Evolutionary conservation across 2,888 invertebrate genomes (phyloP), one percentile per base, ranked within the genome.

Genomic region (Argyresthia albistria): DNA sequence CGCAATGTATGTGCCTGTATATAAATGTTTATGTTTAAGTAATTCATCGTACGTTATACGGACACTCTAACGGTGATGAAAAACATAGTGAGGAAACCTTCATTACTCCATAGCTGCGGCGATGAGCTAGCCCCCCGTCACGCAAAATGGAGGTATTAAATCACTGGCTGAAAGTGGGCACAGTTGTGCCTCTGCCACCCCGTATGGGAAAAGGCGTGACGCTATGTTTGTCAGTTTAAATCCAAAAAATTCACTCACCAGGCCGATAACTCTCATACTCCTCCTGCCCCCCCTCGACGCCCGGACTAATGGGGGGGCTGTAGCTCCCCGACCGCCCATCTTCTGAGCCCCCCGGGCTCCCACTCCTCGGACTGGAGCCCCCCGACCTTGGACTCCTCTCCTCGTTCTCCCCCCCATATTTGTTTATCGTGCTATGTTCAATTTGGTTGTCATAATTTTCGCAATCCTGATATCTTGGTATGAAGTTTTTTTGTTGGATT

Each of bases 291-390:
- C 93, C 94, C 68, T 95, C 95, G 37, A 94, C 95, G 1, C 95
- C 95, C 0, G 95, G 95, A 9, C 95, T 95, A 47, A 95, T 95
- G 0, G 95, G 95, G 0, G 95, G 95, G 74, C 95, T 95, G 54
- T 93, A 93, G 64, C 92, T 92, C 57, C 91, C 91, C 37, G 92
- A 90, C 56, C 90, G 89, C 4, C 89, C 90, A 35, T 90, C 90
- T 62, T 90, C 90, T 10, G 89, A 89, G 49, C 80, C 82, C 50
- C 80, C 82, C 0, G 88, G 88, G 53, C 79, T 80, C 1, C 76
- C 72, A 59, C 83, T 80, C 39, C 75, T 69, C 1, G 70, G 79
- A 55, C 74, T 71, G 57, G 87, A 70, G 59, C 60, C 52, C 55
- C 59, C 14, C 1, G 70, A 73, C 55, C 76, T 61, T 0, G 76